Evolutionary conservation across 1,140 invertebrate genomes (phyloP).

Genomic region (Drosophila nasuta): DNA sequence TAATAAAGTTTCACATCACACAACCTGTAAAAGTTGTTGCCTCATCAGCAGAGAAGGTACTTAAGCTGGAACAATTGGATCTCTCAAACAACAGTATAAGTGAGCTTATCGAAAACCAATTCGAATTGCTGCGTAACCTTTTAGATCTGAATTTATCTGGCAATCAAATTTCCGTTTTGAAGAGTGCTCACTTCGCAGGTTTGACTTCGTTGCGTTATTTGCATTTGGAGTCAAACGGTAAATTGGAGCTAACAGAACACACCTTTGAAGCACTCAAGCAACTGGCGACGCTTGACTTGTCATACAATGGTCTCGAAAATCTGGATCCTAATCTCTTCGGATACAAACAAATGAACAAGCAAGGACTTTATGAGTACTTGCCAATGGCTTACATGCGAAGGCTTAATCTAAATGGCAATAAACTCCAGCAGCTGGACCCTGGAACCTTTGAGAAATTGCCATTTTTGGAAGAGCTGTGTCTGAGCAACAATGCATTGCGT

Average conservation of each 20-base stretch:
- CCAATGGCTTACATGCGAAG: no score
- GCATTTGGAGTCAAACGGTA: no score
- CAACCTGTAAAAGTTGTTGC: conserved; percentile 64
- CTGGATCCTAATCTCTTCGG: conserved; percentile 64
- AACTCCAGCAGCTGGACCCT: no score
- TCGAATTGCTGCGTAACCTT: no score
- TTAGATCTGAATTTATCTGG: no score
- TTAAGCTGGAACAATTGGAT: conserved; percentile 65
- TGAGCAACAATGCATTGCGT: no score
- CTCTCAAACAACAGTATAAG: conserved; percentile 64
- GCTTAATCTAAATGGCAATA: no score
- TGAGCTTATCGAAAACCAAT: conserved; percentile 55
- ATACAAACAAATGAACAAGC: background rate
- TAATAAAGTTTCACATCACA: no score
- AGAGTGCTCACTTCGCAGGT: conserved; percentile 50
- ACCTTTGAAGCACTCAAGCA: conserved; percentile 62
- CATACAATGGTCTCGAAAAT: conserved; percentile 61
- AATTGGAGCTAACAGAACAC: no score
- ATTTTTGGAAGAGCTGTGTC: no score
- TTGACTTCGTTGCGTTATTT: conserved; percentile 38
- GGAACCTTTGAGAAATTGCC: no score
- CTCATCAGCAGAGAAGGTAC: conserved; percentile 16
- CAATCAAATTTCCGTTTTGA: conserved; percentile 64
- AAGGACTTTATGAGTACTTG: no score
- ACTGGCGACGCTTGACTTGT: conserved; percentile 72